A percentile compares a stretch with the other conserved stretches of the same genome.
Evolutionary conservation across 2,113 vertebrate species (phyloP).

Genomic region (Malurus alboscapulatus): DNA sequence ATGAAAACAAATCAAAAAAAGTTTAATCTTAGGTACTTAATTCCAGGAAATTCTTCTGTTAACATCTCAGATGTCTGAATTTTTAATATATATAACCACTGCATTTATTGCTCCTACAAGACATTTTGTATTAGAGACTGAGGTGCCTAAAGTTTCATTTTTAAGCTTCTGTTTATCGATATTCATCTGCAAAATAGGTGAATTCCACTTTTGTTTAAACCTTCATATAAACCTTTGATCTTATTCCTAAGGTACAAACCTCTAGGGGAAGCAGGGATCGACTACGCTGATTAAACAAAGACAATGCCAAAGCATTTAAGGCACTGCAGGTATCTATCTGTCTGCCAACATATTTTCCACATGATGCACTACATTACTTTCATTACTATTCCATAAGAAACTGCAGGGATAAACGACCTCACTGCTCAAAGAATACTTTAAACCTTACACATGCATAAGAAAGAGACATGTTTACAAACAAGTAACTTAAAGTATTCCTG

Average conservation of each 20-base stretch:
- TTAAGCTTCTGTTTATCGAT: conserved; percentile 45
- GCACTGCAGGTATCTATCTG: conserved; percentile 53
- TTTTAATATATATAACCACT: conserved; percentile 27
- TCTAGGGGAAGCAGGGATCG: conserved; percentile 21
- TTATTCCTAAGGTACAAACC: conserved; percentile 26
- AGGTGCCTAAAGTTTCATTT: conserved; percentile 33
- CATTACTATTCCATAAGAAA: conserved; percentile 46
- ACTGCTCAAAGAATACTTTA: conserved; percentile 6
- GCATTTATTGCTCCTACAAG: conserved; percentile 27
- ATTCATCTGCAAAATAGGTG: conserved; percentile 27
- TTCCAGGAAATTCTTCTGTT: conserved; percentile 37
- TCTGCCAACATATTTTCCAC: conserved; percentile 58
- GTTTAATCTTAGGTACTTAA: conserved; percentile 43
- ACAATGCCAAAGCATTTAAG: conserved; percentile 41
- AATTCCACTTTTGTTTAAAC: conserved; percentile 30
- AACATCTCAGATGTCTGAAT: conserved; percentile 25
- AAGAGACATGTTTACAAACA: conserved; percentile 31
- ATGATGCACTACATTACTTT: conserved; percentile 33
- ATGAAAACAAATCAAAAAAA: conserved; percentile 10
- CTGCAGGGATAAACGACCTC: conserved; percentile 1
- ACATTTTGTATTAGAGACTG: background rate
- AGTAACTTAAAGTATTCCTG: background rate
- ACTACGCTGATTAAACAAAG: conserved; percentile 16
- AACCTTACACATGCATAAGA: conserved; percentile 1
- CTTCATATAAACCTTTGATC: conserved; percentile 60